Evolutionary conservation across 2,113 vertebrate species (phyloP).

Genomic region (Petaurus breviceps): DNA sequence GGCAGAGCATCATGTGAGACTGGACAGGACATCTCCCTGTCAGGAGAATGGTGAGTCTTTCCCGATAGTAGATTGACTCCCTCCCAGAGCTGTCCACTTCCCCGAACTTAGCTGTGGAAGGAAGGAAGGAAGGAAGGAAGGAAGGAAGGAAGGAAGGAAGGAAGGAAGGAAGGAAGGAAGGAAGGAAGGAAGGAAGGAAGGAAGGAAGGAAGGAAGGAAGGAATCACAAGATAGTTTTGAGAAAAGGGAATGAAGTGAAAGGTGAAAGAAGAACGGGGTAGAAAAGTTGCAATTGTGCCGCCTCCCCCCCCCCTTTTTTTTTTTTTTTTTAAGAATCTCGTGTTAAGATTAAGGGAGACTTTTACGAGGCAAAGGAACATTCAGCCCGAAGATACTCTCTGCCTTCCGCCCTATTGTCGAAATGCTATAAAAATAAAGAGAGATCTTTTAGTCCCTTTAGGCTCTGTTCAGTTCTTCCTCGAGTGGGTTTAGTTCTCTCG

Average conservation of each 20-base stretch:
- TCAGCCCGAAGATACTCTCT: fast-evolving
- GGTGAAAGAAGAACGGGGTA: not conserved
- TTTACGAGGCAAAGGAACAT: fast-evolving
- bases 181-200: not conserved
- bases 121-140: not conserved
- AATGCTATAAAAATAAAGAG: not conserved
- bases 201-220: too few species aligned
- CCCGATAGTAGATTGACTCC: not conserved
- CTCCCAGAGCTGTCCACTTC: not conserved
- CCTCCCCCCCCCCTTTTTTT: not conserved
- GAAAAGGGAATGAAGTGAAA: not conserved
- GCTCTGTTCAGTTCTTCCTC: not conserved
- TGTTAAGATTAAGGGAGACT: fast-evolving
- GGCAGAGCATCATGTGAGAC: conserved; percentile 88
- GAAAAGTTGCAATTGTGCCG: fast-evolving
- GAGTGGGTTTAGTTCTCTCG: fast-evolving
- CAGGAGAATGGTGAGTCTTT: conserved; percentile 90
- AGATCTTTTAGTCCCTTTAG: not conserved
- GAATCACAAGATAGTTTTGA: too few species aligned
- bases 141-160: not conserved
- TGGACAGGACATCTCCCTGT: conserved; percentile 91
- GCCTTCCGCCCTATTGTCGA: not conserved
- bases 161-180: not conserved
- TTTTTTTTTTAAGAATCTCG: not conserved
- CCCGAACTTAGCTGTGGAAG: fast-evolving